Percentiles rank a stretch among this genome's conserved stretches.
These are phyloP conservation scores for Rhamphomyia laevipes DNA, from an alignment of 2,888 invertebrate genomes.

Conservation along the genomic window DNA sequence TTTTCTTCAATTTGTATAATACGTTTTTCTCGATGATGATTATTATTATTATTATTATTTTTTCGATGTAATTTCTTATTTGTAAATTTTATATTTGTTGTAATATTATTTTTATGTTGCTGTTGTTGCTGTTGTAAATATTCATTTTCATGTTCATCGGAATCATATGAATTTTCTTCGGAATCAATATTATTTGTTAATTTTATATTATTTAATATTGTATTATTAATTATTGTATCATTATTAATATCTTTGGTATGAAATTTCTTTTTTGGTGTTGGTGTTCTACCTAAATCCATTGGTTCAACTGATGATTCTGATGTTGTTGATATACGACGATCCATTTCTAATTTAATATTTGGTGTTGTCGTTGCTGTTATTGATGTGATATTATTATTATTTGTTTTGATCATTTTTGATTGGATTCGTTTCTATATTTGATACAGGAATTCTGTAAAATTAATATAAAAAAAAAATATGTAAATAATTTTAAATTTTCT, in stretches of 20 bases:
- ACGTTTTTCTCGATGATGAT: conserved; percentile 23
- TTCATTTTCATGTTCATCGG: conserved; percentile 5
- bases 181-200: conserved; percentile 5
- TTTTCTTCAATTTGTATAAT: conserved; percentile 23
- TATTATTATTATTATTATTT: conserved; percentile 18
- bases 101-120: neutral
- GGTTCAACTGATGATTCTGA: conserved; percentile 37
- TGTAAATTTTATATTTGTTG: neutral
- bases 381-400: too few species aligned
- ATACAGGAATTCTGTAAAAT: too few species aligned
- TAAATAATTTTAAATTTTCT: too few species aligned
- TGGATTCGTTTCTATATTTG: too few species aligned
- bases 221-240: neutral
- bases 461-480: too few species aligned
- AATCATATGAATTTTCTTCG: conserved; percentile 6
- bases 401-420: too few species aligned
- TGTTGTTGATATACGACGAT: conserved; percentile 33
- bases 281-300: conserved; percentile 32
- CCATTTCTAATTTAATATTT: conserved; percentile 21
- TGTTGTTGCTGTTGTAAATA: conserved; percentile 5
- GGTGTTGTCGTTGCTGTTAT: neutral
- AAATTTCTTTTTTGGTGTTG: conserved; percentile 15
- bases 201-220: neutral
- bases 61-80: neutral
- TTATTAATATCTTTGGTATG: conserved; percentile 13